These are phyloP conservation scores for Coenobita brevimanus DNA, from an alignment of 1,140 invertebrate genomes.

Conservation along the genomic window DNA sequence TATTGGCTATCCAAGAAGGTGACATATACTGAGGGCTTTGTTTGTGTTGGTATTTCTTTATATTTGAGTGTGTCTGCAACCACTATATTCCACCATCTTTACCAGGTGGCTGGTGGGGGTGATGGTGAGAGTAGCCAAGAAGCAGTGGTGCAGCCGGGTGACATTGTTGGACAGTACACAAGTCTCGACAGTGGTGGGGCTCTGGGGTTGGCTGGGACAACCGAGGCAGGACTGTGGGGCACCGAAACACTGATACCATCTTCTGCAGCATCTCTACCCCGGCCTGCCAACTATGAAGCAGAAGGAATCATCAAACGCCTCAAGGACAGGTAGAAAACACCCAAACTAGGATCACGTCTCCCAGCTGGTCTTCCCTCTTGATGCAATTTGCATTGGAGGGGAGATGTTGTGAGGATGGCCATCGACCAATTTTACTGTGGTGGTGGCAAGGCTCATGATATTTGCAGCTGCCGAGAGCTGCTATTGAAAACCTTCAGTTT, in stretches of 20 bases:
- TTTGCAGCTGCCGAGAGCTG: too few species aligned
- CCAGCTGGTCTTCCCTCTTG: constrained; percentile 8
- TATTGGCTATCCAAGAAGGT: too few species aligned
- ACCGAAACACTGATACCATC: constrained; percentile 42
- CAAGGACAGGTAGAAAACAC: constrained; percentile 75
- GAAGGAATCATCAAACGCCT: constrained; percentile 76
- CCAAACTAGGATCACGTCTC: constrained; percentile 12
- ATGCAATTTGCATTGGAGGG: too few species aligned
- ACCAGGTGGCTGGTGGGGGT: not conserved
- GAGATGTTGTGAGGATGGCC: too few species aligned
- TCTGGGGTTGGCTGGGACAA: not conserved
- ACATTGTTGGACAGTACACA: too few species aligned
- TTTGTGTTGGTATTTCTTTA: too few species aligned
- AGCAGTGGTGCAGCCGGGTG: not conserved
- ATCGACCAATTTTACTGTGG: too few species aligned
- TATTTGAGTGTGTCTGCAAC: too few species aligned
- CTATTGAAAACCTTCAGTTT: too few species aligned
- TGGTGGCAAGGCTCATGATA: too few species aligned
- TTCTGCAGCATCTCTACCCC: constrained; percentile 39
- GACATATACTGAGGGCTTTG: too few species aligned
- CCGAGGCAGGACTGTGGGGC: constrained; percentile 28
- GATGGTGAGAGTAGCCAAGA: constrained; percentile 42
- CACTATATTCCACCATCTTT: too few species aligned
- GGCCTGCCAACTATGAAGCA: constrained; percentile 67
- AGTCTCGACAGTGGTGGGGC: not conserved